Evolutionary conservation across 2,113 vertebrate species (phyloP), one percentile per base, ranked within the genome.

Genomic region (Gallinago paraguaiae): DNA sequence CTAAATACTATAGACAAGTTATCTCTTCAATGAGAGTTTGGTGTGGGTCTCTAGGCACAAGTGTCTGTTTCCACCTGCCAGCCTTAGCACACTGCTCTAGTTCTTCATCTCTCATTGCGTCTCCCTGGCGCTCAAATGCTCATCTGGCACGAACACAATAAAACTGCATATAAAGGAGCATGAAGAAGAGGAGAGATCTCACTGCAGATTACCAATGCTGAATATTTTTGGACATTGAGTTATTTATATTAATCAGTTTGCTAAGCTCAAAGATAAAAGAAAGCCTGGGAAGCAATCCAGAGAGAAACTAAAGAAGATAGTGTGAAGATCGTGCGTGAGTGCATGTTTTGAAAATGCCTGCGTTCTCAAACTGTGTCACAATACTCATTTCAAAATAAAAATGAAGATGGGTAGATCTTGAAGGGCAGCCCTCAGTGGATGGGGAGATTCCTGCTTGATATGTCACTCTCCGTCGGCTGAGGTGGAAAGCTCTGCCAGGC

Each of bases 131-230:
- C 76, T 88, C 84, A 95, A 95, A 86, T 75, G 70, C 18, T 94
- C 75, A 59, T 82, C 57, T 95, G 91, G 51, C 72, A 80, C 6
- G 12, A 96, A n/a, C 19, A 10, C 75, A 71, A 59, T 95, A 78
- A 91, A 97, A 85, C 78, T 92, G 50, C 39, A 17, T 84, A 75
- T 39, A 88, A 95, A 95, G 76, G 33, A 75, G 33, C 50, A 51
- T 14, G 65, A 84, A 53, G 80, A 70, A 72, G 53, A 74, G 70
- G 60, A 85, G 71, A 97, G 84, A 90, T 93, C 37, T 95, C 69
- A 79, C 39, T 96, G 94, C 88, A 96, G 81, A 92, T 95, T 95
- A 91, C 69, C 60, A 76, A 68, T 71, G 59, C 88, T 69, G 60
- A 88, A 78, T 90, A 90, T 92, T 96, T 96, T 96, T 91, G 82